These are phyloP conservation scores for Eristalis tenax DNA, from an alignment of 2,888 invertebrate species.

Conservation along the genomic window DNA sequence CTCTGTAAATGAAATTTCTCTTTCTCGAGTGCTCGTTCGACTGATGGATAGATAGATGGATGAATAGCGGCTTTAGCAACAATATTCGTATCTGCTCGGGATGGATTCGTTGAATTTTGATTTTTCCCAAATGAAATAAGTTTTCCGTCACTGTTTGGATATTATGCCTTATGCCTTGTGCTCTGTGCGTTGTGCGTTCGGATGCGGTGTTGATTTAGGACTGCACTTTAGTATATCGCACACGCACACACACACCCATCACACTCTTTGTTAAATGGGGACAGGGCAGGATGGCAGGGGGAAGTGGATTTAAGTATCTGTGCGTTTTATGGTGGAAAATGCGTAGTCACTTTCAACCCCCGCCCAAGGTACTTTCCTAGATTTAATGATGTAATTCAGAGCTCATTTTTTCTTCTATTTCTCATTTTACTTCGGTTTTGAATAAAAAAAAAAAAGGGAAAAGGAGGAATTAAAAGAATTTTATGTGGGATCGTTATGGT, in stretches of 20 bases:
- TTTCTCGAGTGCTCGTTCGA: slow-evolving; percentile 51
- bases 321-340: slow-evolving; percentile 55
- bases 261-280: neutral
- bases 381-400: slow-evolving; percentile 64
- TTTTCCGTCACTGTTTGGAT: slow-evolving; percentile 47
- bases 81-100: neutral
- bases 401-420: slow-evolving; percentile 3
- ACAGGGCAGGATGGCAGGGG: neutral
- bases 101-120: slow-evolving; percentile 65
- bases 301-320: slow-evolving; percentile 41
- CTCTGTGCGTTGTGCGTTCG: neutral
- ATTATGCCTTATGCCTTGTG: neutral
- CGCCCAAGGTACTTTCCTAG: slow-evolving; percentile 44
- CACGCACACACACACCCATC: neutral
- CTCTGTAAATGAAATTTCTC: slow-evolving; percentile 64
- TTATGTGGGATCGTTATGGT: slow-evolving; percentile 60
- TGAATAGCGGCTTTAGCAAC: neutral
- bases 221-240: slow-evolving; percentile 53
- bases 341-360: slow-evolving; percentile 62
- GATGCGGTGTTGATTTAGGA: slow-evolving; percentile 66
- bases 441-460: slow-evolving; percentile 59
- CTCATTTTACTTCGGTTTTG: slow-evolving; percentile 28
- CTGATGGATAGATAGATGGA: slow-evolving; percentile 61
- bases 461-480: slow-evolving; percentile 57
- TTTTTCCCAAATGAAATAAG: slow-evolving; percentile 58